Conservation (phyloP, 1,140 invertebrate species). For the Chymomyza costata region DNA sequence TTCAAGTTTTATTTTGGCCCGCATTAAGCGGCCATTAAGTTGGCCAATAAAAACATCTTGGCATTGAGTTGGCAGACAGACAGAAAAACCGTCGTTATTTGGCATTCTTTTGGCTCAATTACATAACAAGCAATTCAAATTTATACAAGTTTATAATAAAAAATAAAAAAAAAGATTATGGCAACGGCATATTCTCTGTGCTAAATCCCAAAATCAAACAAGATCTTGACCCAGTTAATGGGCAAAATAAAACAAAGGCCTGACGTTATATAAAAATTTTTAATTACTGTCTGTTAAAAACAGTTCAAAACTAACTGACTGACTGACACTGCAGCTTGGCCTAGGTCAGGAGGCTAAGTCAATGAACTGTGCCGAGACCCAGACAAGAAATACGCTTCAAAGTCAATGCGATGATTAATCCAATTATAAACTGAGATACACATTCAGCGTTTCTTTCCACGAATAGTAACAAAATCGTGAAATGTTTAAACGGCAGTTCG, state of each 20-base stretch:
- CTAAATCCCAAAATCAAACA: no score
- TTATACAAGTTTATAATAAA: no score
- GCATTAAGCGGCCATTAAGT: constrained; percentile 49
- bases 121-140: no score
- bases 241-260: no score
- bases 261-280: neutral
- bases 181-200: no score
- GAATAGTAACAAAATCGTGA: constrained; percentile 9
- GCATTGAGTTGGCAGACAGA: constrained; percentile 32
- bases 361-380: no score
- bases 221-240: constrained; percentile 27
- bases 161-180: no score
- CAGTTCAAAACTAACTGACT: constrained; percentile 18
- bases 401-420: constrained; percentile 27
- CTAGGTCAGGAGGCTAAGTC: constrained; percentile 46
- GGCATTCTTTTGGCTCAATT: no score
- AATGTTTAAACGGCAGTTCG: constrained; percentile 51
- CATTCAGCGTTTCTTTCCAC: no score
- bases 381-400: no score
- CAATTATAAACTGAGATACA: no score
- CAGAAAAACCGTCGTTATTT: constrained; percentile 21
- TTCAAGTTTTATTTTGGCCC: no score
- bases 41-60: constrained; percentile 30
- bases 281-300: constrained; percentile 17
- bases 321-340: constrained; percentile 40